A percentile compares a stretch with the other conserved stretches of the same genome.
phyloP scores from a whole-genome alignment of 2,888 invertebrate genomes.

The Ichneumoninae sp. region DNA sequence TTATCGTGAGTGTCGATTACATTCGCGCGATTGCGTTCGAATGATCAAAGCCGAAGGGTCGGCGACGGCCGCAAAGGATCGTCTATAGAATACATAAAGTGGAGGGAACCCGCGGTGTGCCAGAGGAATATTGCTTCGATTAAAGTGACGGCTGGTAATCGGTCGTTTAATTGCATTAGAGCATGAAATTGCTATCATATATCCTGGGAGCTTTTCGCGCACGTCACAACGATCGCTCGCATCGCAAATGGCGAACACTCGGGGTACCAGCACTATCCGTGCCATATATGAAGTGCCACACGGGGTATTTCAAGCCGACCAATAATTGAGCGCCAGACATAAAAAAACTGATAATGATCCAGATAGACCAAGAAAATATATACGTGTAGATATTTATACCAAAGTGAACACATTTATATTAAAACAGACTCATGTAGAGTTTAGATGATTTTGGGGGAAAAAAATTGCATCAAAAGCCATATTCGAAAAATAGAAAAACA shows the following conservation, averaged over 20 bases:
- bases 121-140: constrained; percentile 38
- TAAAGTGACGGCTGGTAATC: constrained; percentile 57
- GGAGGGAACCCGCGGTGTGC: not conserved
- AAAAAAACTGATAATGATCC: too few species aligned
- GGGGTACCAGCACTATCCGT: not conserved
- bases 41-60: constrained; percentile 24
- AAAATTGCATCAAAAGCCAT: not conserved
- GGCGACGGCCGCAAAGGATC: not conserved
- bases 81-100: constrained; percentile 12
- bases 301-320: not conserved
- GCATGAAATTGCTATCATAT: constrained; percentile 68
- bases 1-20: constrained; percentile 31
- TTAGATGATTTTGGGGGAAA: not conserved
- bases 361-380: not conserved
- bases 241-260: not conserved
- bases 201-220: constrained; percentile 7
- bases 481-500: not conserved
- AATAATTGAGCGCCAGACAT: not conserved
- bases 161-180: constrained; percentile 66
- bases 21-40: constrained; percentile 29
- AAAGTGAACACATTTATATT: too few species aligned
- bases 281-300: not conserved
- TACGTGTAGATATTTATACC: not conserved
- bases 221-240: constrained; percentile 3
- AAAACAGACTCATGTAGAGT: not conserved